Base-by-base conservation (phyloP, 2,797 vertebrate genomes). In the Netta rufina region DNA sequence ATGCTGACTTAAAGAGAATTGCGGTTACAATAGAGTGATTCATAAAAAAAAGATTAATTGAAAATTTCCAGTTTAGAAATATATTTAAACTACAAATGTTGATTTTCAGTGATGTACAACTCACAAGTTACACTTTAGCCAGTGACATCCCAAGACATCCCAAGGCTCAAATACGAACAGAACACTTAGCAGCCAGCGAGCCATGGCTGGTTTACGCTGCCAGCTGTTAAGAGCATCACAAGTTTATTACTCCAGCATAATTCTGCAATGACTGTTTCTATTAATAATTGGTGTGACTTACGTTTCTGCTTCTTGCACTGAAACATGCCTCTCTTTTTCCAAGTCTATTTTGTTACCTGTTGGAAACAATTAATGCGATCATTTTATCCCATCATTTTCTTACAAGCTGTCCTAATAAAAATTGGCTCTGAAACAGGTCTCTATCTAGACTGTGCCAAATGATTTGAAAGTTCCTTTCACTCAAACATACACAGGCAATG, bases 261-360 rank as follows among this genome's bases (percentile, higher is more conserved):
- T 47, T 91, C 54, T 43, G 53, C 77, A 64, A 27, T 82, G 86
- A 90, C 80, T 60, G 43, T 53, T 95, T 84, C 87, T 84, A 66
- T 73, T 79, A 88, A 73, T 84, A 96, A 81, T 7, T 60, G 38
- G n/a, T 17, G 10, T 61, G 56, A 96, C 98, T 97, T 97, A 99
- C 99, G 98, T 98, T 98, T 99, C 99, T 80, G 99, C 99, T 90
- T 99, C 99, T 97, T 99, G 98, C 97, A 99, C 97, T 60, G 99
- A 99, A 92, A 99, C 99, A 62, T 99, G 98, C 96, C 99, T 98
- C 91, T 99, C 99, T 98, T 99, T 99, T 96, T 99, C 99, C 98
- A 99, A 97, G 96, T 99, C 99, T 89, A 99, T 98, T 98, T 99
- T 99, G 97, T 99, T 99, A 98, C 99, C 99, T 99, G 97, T 95